These are phyloP conservation scores for Ceramica pisi DNA, from an alignment of 2,888 invertebrate genomes.

Conservation along the genomic window DNA sequence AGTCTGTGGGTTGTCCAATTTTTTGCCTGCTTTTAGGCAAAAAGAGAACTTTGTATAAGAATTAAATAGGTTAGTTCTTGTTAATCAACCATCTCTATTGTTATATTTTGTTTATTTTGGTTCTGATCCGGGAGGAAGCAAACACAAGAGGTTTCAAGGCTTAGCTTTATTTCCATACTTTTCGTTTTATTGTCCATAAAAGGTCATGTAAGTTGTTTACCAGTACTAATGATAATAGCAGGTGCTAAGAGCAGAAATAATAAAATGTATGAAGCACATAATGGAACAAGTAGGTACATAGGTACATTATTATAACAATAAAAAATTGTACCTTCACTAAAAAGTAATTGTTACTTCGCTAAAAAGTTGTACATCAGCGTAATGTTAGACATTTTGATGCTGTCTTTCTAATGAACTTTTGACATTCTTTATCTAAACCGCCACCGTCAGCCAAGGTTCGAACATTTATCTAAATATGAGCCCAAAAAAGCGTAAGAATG, in stretches of 20 bases:
- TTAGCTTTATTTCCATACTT: background rate
- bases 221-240: no score
- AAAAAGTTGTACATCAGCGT: background rate
- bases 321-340: no score
- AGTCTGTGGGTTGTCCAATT: constrained; percentile 24
- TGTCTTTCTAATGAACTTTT: background rate
- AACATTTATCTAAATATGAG: background rate
- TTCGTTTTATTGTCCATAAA: background rate
- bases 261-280: background rate
- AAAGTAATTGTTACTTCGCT: background rate
- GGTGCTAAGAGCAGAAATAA: no score
- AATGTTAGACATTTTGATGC: background rate
- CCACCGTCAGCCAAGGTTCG: background rate
- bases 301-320: no score
- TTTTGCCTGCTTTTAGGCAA: constrained; percentile 32
- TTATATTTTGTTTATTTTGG: constrained; percentile 11
- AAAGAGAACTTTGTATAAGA: constrained; percentile 2
- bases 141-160: background rate
- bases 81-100: constrained; percentile 18
- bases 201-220: background rate
- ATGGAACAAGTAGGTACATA: background rate
- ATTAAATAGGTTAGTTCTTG: constrained; percentile 24
- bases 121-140: background rate
- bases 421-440: no score
- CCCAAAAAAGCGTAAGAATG: background rate